Percentiles rank a stretch among this genome's conserved stretches.
Evolutionary conservation across 2,113 vertebrate genomes (phyloP).

Genomic region (Ranitomeya variabilis): DNA sequence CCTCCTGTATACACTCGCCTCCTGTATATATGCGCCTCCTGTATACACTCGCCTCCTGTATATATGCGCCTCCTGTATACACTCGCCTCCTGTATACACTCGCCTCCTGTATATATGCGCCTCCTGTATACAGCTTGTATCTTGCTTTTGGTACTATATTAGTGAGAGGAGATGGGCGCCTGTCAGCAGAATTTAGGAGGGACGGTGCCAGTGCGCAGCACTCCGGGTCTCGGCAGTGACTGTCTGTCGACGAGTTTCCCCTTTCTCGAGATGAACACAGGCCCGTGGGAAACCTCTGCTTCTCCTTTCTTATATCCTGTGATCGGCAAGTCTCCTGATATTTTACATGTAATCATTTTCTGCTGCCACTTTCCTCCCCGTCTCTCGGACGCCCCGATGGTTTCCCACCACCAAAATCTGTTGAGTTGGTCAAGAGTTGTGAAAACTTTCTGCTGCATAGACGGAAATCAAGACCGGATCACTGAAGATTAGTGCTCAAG

Average conservation of each 20-base stretch:
- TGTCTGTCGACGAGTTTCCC: constrained; percentile 7
- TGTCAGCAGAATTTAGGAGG: not conserved
- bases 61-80: too few relatives aligned
- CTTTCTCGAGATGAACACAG: not conserved
- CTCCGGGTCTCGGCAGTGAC: not conserved
- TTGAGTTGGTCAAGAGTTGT: not conserved
- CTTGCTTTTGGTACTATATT: not conserved
- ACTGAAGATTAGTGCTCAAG: too few relatives aligned
- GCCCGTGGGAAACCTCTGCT: not conserved
- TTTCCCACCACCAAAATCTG: not conserved
- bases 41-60: too few relatives aligned
- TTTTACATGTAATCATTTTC: not conserved
- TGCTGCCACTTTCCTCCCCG: not conserved
- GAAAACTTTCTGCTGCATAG: not conserved
- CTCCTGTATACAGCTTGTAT: not conserved
- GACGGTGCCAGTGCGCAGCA: too few relatives aligned
- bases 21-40: too few relatives aligned
- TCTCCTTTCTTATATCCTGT: not conserved
- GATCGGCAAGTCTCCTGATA: not conserved
- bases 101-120: too few relatives aligned
- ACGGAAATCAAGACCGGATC: not conserved
- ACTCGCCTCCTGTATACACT: too few relatives aligned
- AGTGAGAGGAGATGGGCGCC: not conserved
- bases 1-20: too few relatives aligned
- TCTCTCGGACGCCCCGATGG: not conserved